These are phyloP conservation scores for Holacanthella duospinosa DNA, from an alignment of 2,888 invertebrate species.

Conservation along the genomic window DNA sequence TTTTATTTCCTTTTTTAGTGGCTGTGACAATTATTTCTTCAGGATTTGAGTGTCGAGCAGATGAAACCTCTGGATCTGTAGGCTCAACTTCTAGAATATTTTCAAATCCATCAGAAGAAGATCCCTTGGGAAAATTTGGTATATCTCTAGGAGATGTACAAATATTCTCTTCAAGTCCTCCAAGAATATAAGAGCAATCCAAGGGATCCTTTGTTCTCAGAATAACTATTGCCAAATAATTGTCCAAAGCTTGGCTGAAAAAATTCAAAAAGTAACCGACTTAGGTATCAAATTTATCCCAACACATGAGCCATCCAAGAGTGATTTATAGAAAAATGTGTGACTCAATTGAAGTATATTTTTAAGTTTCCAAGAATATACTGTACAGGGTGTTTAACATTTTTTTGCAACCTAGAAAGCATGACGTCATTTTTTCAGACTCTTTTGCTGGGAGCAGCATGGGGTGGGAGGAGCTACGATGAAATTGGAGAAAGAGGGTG, in stretches of 20 bases:
- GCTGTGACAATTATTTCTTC: background rate
- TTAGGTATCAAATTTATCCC: too few relatives aligned
- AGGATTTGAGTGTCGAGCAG: background rate
- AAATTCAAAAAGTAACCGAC: too few relatives aligned
- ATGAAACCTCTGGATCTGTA: conserved; percentile 18
- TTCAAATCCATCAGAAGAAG: conserved; percentile 13
- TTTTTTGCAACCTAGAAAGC: too few relatives aligned
- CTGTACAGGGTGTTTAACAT: too few relatives aligned
- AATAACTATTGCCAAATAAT: conserved; percentile 48
- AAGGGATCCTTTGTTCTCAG: conserved; percentile 47
- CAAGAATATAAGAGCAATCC: conserved; percentile 41
- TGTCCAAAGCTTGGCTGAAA: conserved; percentile 49
- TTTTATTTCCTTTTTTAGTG: conserved; percentile 14
- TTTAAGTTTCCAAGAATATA: too few relatives aligned
- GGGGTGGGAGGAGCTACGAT: background rate
- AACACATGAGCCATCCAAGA: too few relatives aligned
- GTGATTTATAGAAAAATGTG: too few relatives aligned
- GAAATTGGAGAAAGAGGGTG: too few relatives aligned
- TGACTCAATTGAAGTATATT: too few relatives aligned
- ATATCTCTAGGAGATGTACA: background rate
- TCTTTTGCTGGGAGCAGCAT: too few relatives aligned
- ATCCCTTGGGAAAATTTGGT: background rate
- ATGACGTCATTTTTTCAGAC: too few relatives aligned
- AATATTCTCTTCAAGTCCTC: background rate
- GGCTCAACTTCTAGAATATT: conserved; percentile 15